Evolutionary conservation across 2,888 invertebrate genomes (phyloP).

Genomic region (Hypena proboscidalis): DNA sequence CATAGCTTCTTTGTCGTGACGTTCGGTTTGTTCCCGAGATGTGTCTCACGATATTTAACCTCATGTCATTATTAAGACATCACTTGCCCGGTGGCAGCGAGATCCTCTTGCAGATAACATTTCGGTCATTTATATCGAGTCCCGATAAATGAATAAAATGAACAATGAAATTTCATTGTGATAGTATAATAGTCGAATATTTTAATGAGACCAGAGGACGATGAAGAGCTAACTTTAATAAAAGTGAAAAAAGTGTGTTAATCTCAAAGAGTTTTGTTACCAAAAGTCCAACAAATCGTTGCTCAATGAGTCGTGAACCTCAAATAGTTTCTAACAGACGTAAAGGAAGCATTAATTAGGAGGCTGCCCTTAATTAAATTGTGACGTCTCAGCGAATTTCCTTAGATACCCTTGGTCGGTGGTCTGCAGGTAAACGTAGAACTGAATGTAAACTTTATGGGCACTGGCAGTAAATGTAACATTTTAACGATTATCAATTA

Average conservation of each 20-base stretch:
- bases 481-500: conserved; percentile 59
- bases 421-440: conserved; percentile 63
- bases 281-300: conserved; percentile 53
- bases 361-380: conserved; percentile 76
- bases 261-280: conserved; percentile 40
- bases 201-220: conserved; percentile 36
- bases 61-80: conserved; percentile 83
- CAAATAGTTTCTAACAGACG: conserved; percentile 42
- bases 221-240: not conserved
- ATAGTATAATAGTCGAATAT: conserved; percentile 41
- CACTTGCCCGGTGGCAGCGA: conserved; percentile 81
- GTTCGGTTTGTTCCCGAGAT: conserved; percentile 71
- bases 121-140: conserved; percentile 70
- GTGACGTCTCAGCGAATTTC: conserved; percentile 81
- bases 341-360: conserved; percentile 68
- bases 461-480: conserved; percentile 57
- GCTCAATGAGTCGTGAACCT: conserved; percentile 58
- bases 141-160: conserved; percentile 59
- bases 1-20: conserved; percentile 75
- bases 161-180: conserved; percentile 45
- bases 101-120: conserved; percentile 71
- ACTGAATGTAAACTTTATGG: conserved; percentile 55
- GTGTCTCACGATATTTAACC: conserved; percentile 78
- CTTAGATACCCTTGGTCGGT: conserved; percentile 56
- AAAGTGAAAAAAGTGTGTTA: conserved; percentile 5